Conservation (phyloP, 1,140 invertebrate species). For the Charaxes varanes region DNA sequence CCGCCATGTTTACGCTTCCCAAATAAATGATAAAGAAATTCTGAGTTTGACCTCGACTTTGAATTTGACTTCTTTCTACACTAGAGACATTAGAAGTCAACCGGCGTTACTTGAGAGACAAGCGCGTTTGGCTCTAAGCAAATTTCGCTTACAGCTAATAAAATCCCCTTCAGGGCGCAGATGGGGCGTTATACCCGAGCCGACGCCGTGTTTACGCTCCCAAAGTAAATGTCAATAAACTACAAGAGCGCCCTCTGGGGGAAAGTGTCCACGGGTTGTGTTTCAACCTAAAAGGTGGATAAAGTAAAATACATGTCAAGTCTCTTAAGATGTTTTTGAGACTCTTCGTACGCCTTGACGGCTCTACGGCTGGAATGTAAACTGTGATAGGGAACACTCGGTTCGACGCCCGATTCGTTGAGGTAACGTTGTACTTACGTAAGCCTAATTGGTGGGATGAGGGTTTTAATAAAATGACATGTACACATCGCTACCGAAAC, state of each 20-base stretch:
- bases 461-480: too few species aligned
- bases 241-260: conserved; percentile 47
- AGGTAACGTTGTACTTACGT: too few species aligned
- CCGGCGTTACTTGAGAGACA: conserved; percentile 3
- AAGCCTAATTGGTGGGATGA: too few species aligned
- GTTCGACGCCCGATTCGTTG: too few species aligned
- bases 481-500: too few species aligned
- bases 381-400: background rate
- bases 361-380: background rate
- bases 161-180: conserved; percentile 23
- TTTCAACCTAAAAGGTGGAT: conserved; percentile 32
- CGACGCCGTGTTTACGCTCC: conserved; percentile 51
- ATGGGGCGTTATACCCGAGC: conserved; percentile 36
- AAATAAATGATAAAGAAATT: conserved; percentile 73
- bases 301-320: conserved; percentile 53
- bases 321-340: conserved; percentile 18
- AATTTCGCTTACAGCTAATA: conserved; percentile 26
- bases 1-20: conserved; percentile 53
- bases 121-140: conserved; percentile 11
- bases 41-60: too few species aligned
- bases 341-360: background rate
- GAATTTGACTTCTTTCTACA: too few species aligned
- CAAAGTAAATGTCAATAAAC: conserved; percentile 72
- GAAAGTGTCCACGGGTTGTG: conserved; percentile 46
- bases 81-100: background rate